Evolutionary conservation across 2,113 vertebrate genomes (phyloP).

Genomic region (Piaya cayana): DNA sequence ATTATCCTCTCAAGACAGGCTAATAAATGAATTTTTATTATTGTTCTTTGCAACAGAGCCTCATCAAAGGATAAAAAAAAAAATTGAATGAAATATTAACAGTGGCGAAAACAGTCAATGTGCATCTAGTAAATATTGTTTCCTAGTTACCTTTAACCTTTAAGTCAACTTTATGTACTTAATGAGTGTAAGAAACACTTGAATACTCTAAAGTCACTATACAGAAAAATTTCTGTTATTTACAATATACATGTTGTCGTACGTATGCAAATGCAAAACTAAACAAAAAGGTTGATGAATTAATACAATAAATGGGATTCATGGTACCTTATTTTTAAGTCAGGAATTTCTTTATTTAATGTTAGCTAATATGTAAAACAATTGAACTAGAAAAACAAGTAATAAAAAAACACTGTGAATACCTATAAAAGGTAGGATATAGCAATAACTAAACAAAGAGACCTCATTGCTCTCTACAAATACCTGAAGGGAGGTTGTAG

Average conservation of each 20-base stretch:
- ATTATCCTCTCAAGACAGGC: not conserved
- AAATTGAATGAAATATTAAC: not conserved
- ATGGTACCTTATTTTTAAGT: constrained; percentile 49
- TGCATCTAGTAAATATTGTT: not conserved
- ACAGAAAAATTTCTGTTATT: not conserved
- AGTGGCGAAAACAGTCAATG: not conserved
- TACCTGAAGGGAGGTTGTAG: no score
- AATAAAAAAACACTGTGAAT: not conserved
- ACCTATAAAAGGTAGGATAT: constrained; percentile 46
- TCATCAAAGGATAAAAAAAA: not conserved
- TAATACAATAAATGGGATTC: constrained; percentile 5
- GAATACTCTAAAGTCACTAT: not conserved
- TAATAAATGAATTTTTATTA: not conserved
- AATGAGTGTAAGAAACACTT: not conserved
- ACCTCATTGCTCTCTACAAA: no score
- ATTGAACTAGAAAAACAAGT: not conserved
- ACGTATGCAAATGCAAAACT: not conserved
- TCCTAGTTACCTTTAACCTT: not conserved
- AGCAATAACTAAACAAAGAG: constrained; percentile 67
- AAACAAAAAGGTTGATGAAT: constrained; percentile 18
- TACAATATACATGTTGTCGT: not conserved
- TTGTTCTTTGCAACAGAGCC: not conserved
- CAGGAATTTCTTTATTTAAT: constrained; percentile 7
- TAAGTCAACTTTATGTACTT: not conserved
- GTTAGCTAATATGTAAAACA: constrained; percentile 20